Conservation (phyloP, 1,140 invertebrate genomes). For the Dolichoris vasculosae region DNA sequence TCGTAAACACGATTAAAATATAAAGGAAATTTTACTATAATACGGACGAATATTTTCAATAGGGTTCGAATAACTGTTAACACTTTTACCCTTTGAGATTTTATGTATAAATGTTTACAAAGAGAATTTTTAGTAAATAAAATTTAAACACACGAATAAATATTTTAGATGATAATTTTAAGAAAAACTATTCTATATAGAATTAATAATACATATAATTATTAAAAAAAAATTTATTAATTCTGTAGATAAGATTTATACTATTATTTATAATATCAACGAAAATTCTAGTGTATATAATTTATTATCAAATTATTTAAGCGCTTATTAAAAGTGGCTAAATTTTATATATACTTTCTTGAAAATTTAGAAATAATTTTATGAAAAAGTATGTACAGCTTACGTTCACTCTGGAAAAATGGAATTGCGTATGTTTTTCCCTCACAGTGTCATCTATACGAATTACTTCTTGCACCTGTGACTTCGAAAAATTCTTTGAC, state of each 20-base stretch:
- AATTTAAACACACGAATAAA: neutral
- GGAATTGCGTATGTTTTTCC: conserved; percentile 1
- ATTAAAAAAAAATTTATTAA: neutral
- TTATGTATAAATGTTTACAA: neutral
- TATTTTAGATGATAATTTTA: too few species aligned
- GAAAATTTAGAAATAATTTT: neutral
- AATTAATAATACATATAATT: neutral
- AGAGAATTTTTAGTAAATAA: neutral
- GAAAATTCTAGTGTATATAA: too few species aligned
- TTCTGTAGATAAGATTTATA: neutral
- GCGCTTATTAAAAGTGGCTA: neutral
- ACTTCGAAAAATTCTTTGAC: conserved; percentile 18
- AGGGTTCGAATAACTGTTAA: neutral
- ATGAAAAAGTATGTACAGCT: neutral
- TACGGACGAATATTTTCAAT: neutral
- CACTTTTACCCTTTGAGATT: neutral
- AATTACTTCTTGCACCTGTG: neutral
- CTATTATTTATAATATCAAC: too few species aligned
- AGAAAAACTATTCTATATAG: too few species aligned
- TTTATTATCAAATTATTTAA: too few species aligned
- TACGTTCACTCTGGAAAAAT: conserved; percentile 28
- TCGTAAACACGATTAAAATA: neutral
- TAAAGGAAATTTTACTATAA: neutral
- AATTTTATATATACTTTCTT: neutral
- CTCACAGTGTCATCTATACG: neutral